phyloP scores from a whole-genome alignment of 2,888 invertebrate genomes.

The Megaustenia siamemsis region DNA sequence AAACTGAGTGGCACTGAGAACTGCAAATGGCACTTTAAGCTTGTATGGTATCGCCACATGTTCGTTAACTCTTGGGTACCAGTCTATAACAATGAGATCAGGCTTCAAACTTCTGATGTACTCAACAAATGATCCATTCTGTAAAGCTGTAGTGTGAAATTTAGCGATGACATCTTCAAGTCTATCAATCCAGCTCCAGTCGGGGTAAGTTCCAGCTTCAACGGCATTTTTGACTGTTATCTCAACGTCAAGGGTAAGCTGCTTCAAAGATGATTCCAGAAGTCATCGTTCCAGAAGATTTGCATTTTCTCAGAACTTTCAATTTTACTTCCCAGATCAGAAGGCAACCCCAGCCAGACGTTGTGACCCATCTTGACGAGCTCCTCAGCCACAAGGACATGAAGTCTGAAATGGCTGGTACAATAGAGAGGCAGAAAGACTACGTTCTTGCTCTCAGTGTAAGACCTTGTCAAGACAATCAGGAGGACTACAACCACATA shows the following conservation, averaged over 20 bases:
- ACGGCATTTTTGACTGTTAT: background rate
- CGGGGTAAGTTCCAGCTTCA: background rate
- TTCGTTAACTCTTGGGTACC: background rate
- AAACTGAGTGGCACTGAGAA: background rate
- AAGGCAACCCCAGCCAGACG: background rate
- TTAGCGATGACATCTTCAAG: background rate
- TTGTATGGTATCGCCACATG: background rate
- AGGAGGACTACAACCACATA: no score
- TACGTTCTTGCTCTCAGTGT: conserved; percentile 4
- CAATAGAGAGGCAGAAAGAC: background rate
- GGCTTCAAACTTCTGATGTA: conserved; percentile 18
- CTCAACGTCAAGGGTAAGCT: background rate
- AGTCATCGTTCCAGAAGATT: conserved; percentile 3
- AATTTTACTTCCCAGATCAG: background rate
- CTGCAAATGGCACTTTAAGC: conserved; percentile 11
- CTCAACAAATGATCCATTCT: background rate
- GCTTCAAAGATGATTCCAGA: background rate
- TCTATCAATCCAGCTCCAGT: background rate
- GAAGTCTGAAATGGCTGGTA: conserved; percentile 8
- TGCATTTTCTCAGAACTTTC: background rate
- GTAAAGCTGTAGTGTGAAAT: background rate
- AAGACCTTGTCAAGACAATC: background rate
- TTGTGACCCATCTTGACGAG: background rate
- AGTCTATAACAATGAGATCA: conserved; percentile 15
- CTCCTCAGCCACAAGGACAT: conserved; percentile 3